A percentile compares a stretch with the other conserved stretches of the same genome.
Conservation (phyloP, 2,113 vertebrate genomes). For the Aythya baeri region DNA sequence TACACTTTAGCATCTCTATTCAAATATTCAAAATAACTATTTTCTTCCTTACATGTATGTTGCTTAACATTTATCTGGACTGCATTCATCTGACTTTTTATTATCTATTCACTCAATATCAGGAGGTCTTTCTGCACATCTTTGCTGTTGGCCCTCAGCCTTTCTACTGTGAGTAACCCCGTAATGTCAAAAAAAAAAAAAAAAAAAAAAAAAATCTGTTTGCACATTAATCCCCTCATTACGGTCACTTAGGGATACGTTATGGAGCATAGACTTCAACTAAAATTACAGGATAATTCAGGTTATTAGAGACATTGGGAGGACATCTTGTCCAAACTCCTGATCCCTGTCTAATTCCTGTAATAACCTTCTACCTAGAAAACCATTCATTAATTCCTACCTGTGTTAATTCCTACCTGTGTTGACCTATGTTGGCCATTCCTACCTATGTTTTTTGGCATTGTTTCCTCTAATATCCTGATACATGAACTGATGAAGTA, state of each 20-base stretch:
- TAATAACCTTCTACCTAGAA: background rate
- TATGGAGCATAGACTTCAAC: background rate
- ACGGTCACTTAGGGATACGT: background rate
- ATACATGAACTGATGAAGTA: background rate
- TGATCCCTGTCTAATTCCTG: background rate
- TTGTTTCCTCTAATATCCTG: background rate
- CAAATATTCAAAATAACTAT: background rate
- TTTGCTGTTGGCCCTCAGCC: background rate
- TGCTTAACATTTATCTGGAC: background rate
- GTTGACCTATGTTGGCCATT: background rate
- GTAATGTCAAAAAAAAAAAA: background rate
- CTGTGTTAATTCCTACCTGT: background rate
- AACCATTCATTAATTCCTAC: background rate
- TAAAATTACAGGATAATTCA: background rate
- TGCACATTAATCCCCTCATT: background rate
- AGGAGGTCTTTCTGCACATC: background rate
- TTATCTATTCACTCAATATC: background rate
- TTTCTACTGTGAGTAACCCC: background rate
- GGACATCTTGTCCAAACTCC: background rate
- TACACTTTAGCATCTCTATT: background rate
- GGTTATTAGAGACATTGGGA: background rate
- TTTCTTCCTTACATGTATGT: background rate
- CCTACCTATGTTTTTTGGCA: background rate
- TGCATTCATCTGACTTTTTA: background rate
- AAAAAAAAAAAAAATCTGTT: background rate